Evolutionary conservation across 2,113 vertebrate species (phyloP).

Genomic region (Pangasianodon hypophthalmus): DNA sequence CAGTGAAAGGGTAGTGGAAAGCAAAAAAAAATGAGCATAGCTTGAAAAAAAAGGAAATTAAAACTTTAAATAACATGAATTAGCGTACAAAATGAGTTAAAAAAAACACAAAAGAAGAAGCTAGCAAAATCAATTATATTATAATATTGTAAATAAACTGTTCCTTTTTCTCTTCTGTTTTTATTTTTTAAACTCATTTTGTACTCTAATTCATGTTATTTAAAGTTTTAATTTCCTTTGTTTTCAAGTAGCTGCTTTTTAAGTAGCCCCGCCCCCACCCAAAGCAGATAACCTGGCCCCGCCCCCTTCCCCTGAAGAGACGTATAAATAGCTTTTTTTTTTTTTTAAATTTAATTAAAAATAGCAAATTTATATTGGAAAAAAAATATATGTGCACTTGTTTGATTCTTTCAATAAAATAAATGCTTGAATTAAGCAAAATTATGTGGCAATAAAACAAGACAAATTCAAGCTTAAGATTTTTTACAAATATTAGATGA

Average conservation of each 20-base stretch:
- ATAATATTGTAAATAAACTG: no score
- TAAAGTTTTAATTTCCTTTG: no score
- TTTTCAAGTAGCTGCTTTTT: no score
- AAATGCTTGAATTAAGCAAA: neutral
- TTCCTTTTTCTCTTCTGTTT: no score
- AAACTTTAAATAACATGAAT: neutral
- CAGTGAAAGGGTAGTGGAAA: neutral
- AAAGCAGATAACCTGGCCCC: neutral
- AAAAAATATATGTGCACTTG: no score
- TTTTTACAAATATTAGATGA: neutral
- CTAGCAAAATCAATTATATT: no score
- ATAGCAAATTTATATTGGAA: no score
- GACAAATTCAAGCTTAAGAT: neutral
- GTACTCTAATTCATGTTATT: no score
- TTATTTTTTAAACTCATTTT: no score
- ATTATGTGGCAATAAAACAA: neutral
- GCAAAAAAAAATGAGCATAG: neutral
- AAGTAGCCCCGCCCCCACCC: neutral
- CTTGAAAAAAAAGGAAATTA: neutral
- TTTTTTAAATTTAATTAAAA: no score
- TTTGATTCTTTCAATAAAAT: neutral
- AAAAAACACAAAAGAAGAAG: neutral
- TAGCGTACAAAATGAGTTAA: neutral
- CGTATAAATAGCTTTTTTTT: no score
- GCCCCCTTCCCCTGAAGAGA: no score